Base-by-base conservation (phyloP, 2,797 vertebrate species). In the Echeneis naucrates region DNA sequence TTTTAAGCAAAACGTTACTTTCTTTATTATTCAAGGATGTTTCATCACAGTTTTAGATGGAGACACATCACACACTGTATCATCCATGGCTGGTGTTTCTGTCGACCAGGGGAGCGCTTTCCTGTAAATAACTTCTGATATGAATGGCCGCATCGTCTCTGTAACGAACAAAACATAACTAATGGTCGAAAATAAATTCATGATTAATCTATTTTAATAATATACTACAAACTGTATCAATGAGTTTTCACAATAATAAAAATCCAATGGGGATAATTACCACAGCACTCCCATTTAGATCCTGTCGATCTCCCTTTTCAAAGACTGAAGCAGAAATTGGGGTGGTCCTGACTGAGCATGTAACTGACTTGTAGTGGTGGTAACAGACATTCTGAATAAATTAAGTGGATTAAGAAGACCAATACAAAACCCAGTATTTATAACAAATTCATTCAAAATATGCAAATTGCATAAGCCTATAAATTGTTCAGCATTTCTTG, bases 111-210 rank as follows among this genome's bases (percentile, higher is more conserved):
- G 64, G 32, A 66, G 32, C 40, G 69, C 58, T 82, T 81, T 66
- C 50, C 58, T 82, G 81, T 66, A 50, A 75, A 79, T 63, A 82
- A 24, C 35, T 19, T 74, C 42, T 50, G 54, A 40, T n/a, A n/a
- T 33, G 6, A 68, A 21, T 8, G 30, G 13, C 27, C 1, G 4
- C 61, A 1, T 11, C 48, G 68, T 50, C 40, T 73, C 33, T 11
- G 37, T 35, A 4, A 30, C 50, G 30, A 54, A 53, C 14, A 57
- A 35, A 21, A 26, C 23, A 48, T 5, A 48, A 47, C 26, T 76
- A 64, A 61, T 33, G 2, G 16, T 35, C 23, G 55, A 3, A 57
- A 77, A 48, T 52, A 10, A 55, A 68, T 56, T 9, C 37, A 71
- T 10, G 0, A n/a, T 30, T 10, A 19, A 7, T n/a, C n/a, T n/a